Percentiles rank a stretch among this genome's conserved stretches.
phyloP scores from a whole-genome alignment of 2,888 invertebrate genomes.

The Pristionchus arcanus region DNA sequence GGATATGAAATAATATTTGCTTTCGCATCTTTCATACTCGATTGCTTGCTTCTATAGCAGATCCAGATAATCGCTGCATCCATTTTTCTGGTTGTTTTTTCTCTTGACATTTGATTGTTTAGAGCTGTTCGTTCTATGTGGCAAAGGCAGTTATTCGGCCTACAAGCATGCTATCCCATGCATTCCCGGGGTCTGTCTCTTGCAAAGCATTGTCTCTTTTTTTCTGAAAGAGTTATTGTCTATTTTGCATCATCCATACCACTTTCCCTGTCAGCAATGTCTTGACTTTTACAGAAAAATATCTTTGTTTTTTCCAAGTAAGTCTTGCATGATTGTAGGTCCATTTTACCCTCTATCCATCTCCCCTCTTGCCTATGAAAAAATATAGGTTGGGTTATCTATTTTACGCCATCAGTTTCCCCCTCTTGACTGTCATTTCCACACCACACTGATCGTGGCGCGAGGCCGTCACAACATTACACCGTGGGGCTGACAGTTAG shows the following conservation, averaged over 20 bases:
- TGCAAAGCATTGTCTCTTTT: background rate
- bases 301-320: no score
- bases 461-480: constrained; percentile 32
- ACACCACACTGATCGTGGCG: background rate
- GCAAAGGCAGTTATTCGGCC: background rate
- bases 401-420: background rate
- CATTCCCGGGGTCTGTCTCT: background rate
- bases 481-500: background rate
- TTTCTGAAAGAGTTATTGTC: no score
- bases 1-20: no score
- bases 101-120: background rate
- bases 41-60: no score
- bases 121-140: background rate
- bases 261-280: no score
- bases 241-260: no score
- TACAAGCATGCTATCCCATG: background rate
- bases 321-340: no score
- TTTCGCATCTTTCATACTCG: no score
- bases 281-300: no score
- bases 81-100: background rate
- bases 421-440: background rate
- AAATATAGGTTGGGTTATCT: no score
- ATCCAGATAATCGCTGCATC: background rate
- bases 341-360: background rate
- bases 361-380: background rate